Conservation (phyloP, 2,888 invertebrate species). For the Oeneis ivallda region DNA sequence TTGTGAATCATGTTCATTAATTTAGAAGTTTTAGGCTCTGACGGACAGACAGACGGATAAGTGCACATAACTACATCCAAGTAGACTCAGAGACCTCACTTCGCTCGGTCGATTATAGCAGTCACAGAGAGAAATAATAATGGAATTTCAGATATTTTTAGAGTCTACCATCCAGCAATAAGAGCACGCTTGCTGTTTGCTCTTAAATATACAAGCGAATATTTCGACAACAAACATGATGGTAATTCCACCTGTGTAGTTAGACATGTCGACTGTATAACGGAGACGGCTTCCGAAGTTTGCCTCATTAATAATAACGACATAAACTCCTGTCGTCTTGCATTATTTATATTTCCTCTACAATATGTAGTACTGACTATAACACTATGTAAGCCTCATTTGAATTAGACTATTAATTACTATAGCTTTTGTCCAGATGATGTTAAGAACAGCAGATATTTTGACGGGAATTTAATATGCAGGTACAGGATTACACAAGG, state of each 20-base stretch:
- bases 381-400: background rate
- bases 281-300: conserved; percentile 56
- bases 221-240: conserved; percentile 58
- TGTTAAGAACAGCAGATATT: too few relatives aligned
- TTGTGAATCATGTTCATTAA: too few relatives aligned
- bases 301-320: conserved; percentile 33
- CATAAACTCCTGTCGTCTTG: conserved; percentile 24
- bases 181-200: conserved; percentile 1
- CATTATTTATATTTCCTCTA: conserved; percentile 1
- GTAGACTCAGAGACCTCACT: background rate
- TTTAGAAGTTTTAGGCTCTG: too few relatives aligned
- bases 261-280: conserved; percentile 66
- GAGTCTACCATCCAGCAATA: background rate
- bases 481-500: too few relatives aligned
- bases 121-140: background rate
- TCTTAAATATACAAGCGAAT: conserved; percentile 21
- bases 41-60: too few relatives aligned
- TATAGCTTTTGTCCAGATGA: too few relatives aligned
- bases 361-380: background rate
- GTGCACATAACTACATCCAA: too few relatives aligned
- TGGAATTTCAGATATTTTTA: background rate
- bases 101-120: background rate
- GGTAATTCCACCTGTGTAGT: conserved; percentile 77
- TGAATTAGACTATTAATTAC: background rate
- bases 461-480: too few relatives aligned